Percentiles rank a stretch among this genome's conserved stretches.
phyloP scores from a whole-genome alignment of 2,797 vertebrate species.

The Choloepus didactylus region DNA sequence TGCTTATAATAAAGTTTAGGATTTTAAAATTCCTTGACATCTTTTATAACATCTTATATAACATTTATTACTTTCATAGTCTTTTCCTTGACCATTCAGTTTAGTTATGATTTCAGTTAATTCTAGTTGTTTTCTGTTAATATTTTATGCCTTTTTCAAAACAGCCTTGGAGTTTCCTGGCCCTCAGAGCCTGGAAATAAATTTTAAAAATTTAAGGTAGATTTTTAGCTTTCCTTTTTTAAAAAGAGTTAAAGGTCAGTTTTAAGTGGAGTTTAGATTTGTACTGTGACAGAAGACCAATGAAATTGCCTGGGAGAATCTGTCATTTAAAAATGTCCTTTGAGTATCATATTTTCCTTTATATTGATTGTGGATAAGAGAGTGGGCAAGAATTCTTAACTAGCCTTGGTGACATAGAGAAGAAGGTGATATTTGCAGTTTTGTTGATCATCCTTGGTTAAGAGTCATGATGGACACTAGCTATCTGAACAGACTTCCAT shows the following conservation, averaged over 20 bases:
- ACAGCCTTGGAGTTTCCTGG: neutral
- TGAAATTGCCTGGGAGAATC: neutral
- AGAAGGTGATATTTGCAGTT: neutral
- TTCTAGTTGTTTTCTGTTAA: conserved; percentile 38
- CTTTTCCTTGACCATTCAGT: neutral
- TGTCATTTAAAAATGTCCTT: neutral
- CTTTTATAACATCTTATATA: neutral
- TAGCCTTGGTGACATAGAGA: neutral
- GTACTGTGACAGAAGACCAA: neutral
- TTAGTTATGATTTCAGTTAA: neutral
- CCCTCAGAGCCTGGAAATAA: neutral
- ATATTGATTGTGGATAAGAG: neutral
- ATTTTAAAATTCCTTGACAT: neutral
- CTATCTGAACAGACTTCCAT: neutral
- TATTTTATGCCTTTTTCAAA: neutral
- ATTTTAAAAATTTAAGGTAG: neutral
- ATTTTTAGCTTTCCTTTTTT: neutral
- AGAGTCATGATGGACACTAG: neutral
- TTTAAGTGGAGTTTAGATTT: conserved; percentile 2
- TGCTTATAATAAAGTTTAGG: neutral
- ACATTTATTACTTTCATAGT: neutral
- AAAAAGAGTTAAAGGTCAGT: conserved; percentile 12
- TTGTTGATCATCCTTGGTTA: neutral
- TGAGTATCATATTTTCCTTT: conserved; percentile 5
- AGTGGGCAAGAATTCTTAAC: neutral